phyloP scores from a whole-genome alignment of 2,797 vertebrate genomes.

The Esox lucius region DNA sequence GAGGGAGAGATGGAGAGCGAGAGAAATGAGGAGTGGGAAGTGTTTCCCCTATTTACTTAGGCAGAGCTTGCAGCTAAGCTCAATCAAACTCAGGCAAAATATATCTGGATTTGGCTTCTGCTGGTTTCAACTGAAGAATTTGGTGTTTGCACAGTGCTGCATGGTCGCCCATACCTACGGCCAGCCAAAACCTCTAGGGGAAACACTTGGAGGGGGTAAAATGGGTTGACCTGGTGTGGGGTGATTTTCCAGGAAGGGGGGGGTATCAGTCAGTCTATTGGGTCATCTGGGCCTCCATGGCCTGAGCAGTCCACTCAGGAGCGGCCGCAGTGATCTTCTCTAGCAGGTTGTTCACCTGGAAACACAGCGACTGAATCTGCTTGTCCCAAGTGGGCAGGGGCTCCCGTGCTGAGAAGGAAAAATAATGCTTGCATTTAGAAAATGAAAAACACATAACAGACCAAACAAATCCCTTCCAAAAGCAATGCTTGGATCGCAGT shows the following conservation, averaged over 20 bases:
- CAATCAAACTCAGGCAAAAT: not conserved
- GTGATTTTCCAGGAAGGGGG: not conserved
- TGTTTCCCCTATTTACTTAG: not conserved
- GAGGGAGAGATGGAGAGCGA: not conserved
- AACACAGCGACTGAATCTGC: conserved; percentile 98
- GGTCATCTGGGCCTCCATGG: conserved; percentile 96
- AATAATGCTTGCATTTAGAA: too few relatives aligned
- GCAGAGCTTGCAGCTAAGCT: not conserved
- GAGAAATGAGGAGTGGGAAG: not conserved
- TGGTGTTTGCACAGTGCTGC: not conserved
- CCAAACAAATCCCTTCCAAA: not conserved
- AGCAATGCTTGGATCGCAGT: not conserved
- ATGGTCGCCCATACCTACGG: not conserved
- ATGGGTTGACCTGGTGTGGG: not conserved
- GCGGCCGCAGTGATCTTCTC: conserved; percentile 95
- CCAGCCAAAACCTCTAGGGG: not conserved
- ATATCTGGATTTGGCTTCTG: not conserved
- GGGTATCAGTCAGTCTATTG: conserved; percentile 76
- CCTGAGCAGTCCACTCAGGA: conserved; percentile 95
- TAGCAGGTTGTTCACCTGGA: conserved; percentile 97
- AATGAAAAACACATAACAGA: not conserved
- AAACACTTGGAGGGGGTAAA: not conserved
- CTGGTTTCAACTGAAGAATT: not conserved
- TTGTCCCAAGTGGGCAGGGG: conserved; percentile 98
- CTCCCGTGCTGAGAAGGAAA: conserved; percentile 81